Base-by-base conservation (phyloP, 2,888 invertebrate species). In the Apamea crenata region DNA sequence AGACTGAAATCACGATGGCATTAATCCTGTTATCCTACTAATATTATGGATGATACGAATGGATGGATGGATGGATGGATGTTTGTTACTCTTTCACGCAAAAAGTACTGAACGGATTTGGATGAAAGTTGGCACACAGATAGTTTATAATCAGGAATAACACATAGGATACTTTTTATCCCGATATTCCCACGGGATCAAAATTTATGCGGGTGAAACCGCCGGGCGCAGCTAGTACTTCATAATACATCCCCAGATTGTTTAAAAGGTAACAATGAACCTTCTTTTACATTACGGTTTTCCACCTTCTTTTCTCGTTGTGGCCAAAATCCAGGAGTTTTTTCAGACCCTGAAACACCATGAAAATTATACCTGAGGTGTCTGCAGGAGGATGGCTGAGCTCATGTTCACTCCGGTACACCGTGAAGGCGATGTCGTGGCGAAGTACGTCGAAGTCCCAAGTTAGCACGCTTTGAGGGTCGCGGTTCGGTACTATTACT, bases 361-460 rank as follows among this genome's bases (percentile, higher is more conserved):
- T 0, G 47, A 7, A 25, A 3, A 0, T 5, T 61, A 75, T 88
- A 95, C 95, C 95, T 68, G 94, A 89, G 47, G 85, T 83, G 73
- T 91, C 91, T 73, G 92, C 91, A 0, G 88, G 83, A 1, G 91
- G 85, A 25, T 88, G 88, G 12, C 87, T 79, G 68, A 96, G 90
- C 53, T 95, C 94, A n/a, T 91, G 91, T 32, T 92, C 91, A 65
- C 94, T 94, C 78, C 96, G 94, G 92, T 96, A 97, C 70, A 99
- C 98, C 14, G 98, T 98, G 96, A 99, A 99, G 84, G 98, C 97
- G 89, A 99, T 98, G 94, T 99, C 99, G 92, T 99, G 98, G 44
- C 99, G 98, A 94, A 99, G 97, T 75, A 99, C 98, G 97, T 99
- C 99, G 96, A 99, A 99, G 96, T 99, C 99, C 99, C 99, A 99